Evolutionary conservation across 37 sponge, comb jelly and placozoan species (phyloP).

Genomic region (Spongia lamella): DNA sequence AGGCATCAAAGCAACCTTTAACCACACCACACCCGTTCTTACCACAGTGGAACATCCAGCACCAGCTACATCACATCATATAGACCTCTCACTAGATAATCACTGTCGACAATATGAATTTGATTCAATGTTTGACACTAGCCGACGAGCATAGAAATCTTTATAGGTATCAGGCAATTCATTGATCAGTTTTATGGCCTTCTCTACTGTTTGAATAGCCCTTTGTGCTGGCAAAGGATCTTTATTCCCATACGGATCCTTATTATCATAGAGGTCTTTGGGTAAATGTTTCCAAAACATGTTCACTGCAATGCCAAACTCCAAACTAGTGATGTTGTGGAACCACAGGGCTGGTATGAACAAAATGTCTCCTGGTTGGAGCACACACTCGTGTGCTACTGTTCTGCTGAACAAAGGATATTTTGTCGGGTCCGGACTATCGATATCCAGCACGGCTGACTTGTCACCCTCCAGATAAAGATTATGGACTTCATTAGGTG

Average conservation of each 20-base stretch:
- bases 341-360: conserved; percentile 97
- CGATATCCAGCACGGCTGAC: conserved; percentile 77
- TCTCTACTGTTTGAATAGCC: conserved; percentile 69
- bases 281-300: conserved; percentile 88
- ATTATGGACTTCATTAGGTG: conserved; percentile 60
- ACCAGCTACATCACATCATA: no score
- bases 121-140: conserved; percentile 47
- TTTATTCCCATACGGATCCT: conserved; percentile 89
- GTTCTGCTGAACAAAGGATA: conserved; percentile 73
- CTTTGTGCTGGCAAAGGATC: conserved; percentile 80
- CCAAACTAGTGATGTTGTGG: conserved; percentile 78
- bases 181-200: conserved; percentile 57
- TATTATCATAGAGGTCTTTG: conserved; percentile 58
- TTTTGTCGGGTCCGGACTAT: conserved; percentile 63
- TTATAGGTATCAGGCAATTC: conserved; percentile 79
- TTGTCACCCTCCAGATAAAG: conserved; percentile 90
- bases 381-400: conserved; percentile 38
- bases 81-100: no score
- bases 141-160: conserved; percentile 75
- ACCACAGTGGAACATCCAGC: no score
- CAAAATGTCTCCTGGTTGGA: conserved; percentile 84
- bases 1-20: no score
- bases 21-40: no score
- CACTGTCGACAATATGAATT: no score
- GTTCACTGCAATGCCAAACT: conserved; percentile 89